Base-by-base conservation (phyloP, 2,797 vertebrate species). In the Sarcophilus harrisii region DNA sequence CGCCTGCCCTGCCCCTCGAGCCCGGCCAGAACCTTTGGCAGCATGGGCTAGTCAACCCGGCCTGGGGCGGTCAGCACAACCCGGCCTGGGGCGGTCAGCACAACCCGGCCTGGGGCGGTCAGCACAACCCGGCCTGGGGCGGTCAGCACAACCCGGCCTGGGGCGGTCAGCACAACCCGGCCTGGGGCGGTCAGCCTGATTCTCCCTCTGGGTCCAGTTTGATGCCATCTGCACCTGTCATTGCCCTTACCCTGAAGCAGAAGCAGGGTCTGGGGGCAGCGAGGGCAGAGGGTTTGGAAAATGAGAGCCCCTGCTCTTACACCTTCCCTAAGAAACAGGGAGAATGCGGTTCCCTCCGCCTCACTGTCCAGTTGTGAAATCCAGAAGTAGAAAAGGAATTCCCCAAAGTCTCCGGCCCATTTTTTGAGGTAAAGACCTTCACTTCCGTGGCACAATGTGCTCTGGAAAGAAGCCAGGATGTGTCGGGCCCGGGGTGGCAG, bases 161-260 rank as follows among this genome's bases (percentile, higher is more conserved):
- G 92, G 13, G 30, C 0, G 54, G 49, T 24, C 1, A 1, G 81
- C 10, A 4, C 49, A 49, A 49, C 49, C 49, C 49, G 49, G 49
- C 49, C 49, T 49, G 97, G 92, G 13, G 30, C 0, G 54, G 49
- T 24, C 1, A 1, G 81, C 10, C 27, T 45, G 1, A 45, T 45
- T 10, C 28, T 57, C 89, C 60, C 90, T 73, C 93, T 92, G 58
- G 73, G 49, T 3, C 92, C 91, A 81, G 38, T 55, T 57, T 57
- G 94, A 45, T 57, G 90, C 90, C 57, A n/a, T 62, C 94, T 95
- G 94, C 95, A 60, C 94, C 92, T 81, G 95, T 93, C 96, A 57
- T 91, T 58, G 91, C 60, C 92, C 91, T 91, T 92, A 13, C 60
- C 60, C 38, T 91, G 1, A 30, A 73, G 8, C 54, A 91, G 58